phyloP scores from a whole-genome alignment of 2,888 invertebrate species.

The Scotopteryx bipunctaria region DNA sequence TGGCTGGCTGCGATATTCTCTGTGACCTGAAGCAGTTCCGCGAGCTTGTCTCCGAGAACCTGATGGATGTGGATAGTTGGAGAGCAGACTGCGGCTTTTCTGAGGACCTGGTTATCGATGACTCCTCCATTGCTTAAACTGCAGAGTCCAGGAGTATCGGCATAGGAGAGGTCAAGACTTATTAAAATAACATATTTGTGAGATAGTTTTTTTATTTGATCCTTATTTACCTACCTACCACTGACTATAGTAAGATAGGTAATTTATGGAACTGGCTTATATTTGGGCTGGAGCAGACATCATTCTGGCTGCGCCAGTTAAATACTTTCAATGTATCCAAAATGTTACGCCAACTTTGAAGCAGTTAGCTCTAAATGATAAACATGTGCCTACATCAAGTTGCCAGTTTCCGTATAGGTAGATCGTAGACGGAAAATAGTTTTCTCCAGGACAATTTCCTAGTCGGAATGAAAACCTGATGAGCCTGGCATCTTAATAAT shows the following conservation, averaged over 20 bases:
- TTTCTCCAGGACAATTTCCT: slow-evolving; percentile 14
- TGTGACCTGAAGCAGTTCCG: slow-evolving; percentile 46
- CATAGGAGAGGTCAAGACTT: no score
- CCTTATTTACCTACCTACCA: no score
- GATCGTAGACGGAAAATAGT: background rate
- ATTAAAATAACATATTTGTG: no score
- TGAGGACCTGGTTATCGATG: slow-evolving; percentile 39
- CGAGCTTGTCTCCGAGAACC: slow-evolving; percentile 38
- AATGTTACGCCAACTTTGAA: no score
- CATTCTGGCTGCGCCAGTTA: no score
- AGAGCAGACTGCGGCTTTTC: slow-evolving; percentile 44
- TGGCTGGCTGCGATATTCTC: slow-evolving; percentile 44
- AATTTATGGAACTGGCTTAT: no score
- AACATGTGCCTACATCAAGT: background rate
- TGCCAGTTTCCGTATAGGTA: background rate
- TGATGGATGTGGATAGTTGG: slow-evolving; percentile 44
- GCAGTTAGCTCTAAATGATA: no score
- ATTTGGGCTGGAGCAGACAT: no score
- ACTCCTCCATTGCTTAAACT: slow-evolving; percentile 40
- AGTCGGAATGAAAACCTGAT: slow-evolving; percentile 6
- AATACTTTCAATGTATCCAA: no score
- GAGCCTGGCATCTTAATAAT: background rate
- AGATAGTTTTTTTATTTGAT: no score
- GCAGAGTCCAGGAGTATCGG: no score
- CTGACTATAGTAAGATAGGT: no score